phyloP scores from a whole-genome alignment of 2,797 vertebrate species.

The Molossus molossus region DNA sequence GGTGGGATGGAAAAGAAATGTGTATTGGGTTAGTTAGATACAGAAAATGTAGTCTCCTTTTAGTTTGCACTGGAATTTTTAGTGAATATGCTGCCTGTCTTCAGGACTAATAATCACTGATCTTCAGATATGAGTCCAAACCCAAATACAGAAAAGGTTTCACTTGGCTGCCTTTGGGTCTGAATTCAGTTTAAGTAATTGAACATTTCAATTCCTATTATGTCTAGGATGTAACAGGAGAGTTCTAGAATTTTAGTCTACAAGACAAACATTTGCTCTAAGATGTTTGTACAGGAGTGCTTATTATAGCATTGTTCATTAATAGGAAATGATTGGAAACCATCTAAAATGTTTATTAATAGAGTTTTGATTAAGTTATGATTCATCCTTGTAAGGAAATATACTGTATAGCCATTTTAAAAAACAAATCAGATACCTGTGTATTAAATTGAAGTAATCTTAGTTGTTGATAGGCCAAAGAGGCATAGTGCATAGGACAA shows the following conservation, averaged over 20 bases:
- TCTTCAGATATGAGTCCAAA: not conserved
- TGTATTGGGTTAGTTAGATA: not conserved
- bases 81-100: not conserved
- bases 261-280: not conserved
- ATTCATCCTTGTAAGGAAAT: not conserved
- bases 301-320: not conserved
- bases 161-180: not conserved
- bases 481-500: not conserved
- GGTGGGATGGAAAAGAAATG: not conserved
- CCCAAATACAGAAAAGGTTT: not conserved
- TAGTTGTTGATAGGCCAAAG: not conserved
- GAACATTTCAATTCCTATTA: not conserved
- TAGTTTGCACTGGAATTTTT: not conserved
- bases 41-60: not conserved
- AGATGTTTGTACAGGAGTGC: not conserved
- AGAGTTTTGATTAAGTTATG: not conserved
- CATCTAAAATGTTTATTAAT: not conserved
- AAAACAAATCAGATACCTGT: not conserved
- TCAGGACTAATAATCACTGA: not conserved
- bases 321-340: not conserved
- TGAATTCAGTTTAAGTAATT: conserved; percentile 3
- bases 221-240: not conserved
- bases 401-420: not conserved
- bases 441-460: not conserved
- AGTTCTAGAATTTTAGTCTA: not conserved